Base-by-base conservation (phyloP, 2,113 vertebrate genomes). In the Leucopsar rothschildi region DNA sequence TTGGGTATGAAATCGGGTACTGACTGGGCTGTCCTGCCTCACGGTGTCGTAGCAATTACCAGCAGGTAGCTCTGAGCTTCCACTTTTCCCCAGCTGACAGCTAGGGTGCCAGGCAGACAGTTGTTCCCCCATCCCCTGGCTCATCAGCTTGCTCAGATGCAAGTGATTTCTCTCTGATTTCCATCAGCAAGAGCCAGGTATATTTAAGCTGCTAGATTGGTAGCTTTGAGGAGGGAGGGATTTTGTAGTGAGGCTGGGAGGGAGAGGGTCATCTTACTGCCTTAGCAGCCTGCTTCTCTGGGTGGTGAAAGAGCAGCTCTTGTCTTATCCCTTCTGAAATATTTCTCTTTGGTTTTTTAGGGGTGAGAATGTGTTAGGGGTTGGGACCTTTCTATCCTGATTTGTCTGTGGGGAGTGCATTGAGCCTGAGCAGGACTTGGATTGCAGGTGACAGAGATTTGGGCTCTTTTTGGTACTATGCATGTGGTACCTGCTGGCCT, bases 211-310 rank as follows among this genome's bases (percentile, higher is more conserved):
- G 35, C 44, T 44, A n/a, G 31, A 45, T 33, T 60, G 8, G 29
- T 12, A 24, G 17, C 5, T 1, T 25, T 40, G 5, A 5, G 8
- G 6, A 25, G 11, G 15, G 5, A 15, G 3, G 37, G 21, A 31
- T 21, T 0, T 10, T 27, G 16, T 15, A 9, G 7, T 3, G 7
- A 19, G 5, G 0, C 1, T 57, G 14, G 0, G 21, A n/a, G n/a
- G n/a, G n/a, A n/a, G n/a, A n/a, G n/a, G n/a, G n/a, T 5, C 1
- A 1, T 2, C 10, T 11, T 42, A 4, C 22, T 76, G 31, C 6
- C 2, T 15, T 29, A 18, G 37, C 3, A 86, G 52, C 4, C 15
- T 19, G 6, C 4, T 25, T 23, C 10, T 18, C 24, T 71, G 47
- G 42, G 47, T 23, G 17, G 7, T 2, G 15, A 33, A 60, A 35